A percentile compares a stretch with the other conserved stretches of the same genome.
These are phyloP conservation scores for Rhizoglyphus robini DNA, from an alignment of 1,140 invertebrate species.

Conservation along the genomic window DNA sequence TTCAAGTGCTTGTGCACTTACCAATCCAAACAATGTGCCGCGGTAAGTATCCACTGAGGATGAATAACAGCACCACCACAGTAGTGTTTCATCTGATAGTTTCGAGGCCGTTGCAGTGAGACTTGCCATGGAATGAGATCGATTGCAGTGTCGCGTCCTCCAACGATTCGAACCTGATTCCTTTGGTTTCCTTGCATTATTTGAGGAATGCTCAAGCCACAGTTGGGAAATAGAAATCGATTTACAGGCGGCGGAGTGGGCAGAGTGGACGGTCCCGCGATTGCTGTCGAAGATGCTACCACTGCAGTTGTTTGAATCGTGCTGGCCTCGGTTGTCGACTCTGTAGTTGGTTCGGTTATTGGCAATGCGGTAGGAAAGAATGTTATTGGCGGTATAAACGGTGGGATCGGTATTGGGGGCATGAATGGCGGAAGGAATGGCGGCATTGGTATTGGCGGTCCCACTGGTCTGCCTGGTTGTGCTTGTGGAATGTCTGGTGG, in stretches of 20 bases:
- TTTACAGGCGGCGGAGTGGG: no score
- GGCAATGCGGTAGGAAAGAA: neutral
- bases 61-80: conserved; percentile 18
- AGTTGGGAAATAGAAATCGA: neutral
- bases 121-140: conserved; percentile 19
- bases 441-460: neutral
- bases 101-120: conserved; percentile 9
- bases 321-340: no score
- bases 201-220: neutral
- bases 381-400: neutral
- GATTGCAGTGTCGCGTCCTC: conserved; percentile 10
- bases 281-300: neutral
- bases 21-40: conserved; percentile 19
- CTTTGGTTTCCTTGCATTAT: neutral
- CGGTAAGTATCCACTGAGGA: conserved; percentile 12
- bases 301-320: no score
- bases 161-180: conserved; percentile 18
- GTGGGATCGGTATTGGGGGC: neutral
- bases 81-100: conserved; percentile 11
- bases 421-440: neutral
- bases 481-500: neutral
- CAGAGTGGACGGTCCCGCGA: no score
- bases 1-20: neutral
- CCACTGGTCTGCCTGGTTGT: neutral
- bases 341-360: no score